Percentiles rank a stretch among this genome's conserved stretches.
Evolutionary conservation across 2,888 invertebrate species (phyloP).

Genomic region (Erebia ligea): DNA sequence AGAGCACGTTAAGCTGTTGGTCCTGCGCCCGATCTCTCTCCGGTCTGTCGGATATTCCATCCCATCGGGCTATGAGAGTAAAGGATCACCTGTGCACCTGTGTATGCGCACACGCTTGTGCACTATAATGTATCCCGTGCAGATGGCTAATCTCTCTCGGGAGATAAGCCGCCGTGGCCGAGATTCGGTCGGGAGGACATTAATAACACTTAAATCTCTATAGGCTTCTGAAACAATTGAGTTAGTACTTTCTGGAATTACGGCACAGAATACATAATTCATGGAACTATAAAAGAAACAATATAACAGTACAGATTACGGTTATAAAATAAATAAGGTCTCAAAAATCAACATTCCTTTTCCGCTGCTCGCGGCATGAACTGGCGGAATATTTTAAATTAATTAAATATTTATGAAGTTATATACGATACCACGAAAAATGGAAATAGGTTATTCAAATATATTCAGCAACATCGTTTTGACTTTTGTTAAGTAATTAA

Average conservation of each 20-base stretch:
- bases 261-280: neutral
- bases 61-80: too few species aligned
- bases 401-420: conserved; percentile 12
- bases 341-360: neutral
- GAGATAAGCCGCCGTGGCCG: too few species aligned
- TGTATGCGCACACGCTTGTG: too few species aligned
- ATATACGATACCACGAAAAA: conserved; percentile 10
- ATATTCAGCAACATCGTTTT: conserved; percentile 10
- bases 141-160: too few species aligned
- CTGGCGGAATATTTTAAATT: conserved; percentile 9
- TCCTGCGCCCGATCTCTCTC: too few species aligned
- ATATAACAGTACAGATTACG: too few species aligned
- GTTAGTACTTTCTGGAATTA: neutral
- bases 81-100: too few species aligned
- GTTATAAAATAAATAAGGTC: neutral
- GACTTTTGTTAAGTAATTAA: neutral
- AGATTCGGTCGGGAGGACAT: too few species aligned
- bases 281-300: too few species aligned
- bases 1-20: too few species aligned
- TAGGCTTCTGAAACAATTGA: neutral
- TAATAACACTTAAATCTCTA: neutral
- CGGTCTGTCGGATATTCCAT: too few species aligned
- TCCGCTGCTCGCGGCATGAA: neutral
- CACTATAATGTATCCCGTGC: too few species aligned
- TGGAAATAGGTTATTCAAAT: conserved; percentile 1